Evolutionary conservation across 2,113 vertebrate genomes (phyloP).

Genomic region (Trematomus loennbergii): DNA sequence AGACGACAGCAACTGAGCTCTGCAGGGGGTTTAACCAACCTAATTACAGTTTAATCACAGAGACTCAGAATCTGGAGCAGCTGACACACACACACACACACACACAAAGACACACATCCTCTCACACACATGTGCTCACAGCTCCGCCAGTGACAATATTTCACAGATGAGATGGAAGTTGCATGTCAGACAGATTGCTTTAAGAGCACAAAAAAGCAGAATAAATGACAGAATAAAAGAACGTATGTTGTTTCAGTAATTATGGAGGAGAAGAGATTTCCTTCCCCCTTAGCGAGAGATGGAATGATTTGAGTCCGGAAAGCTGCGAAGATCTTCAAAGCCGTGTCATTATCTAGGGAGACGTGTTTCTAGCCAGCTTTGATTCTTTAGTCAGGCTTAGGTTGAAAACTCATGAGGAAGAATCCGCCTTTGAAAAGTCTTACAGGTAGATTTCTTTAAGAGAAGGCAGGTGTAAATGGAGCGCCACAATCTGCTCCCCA

Average conservation of each 20-base stretch:
- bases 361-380: constrained; percentile 43
- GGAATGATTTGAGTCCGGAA: constrained; percentile 63
- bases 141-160: constrained; percentile 61
- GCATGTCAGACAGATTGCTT: constrained; percentile 73
- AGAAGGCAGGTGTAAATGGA: constrained; percentile 32
- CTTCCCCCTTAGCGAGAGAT: constrained; percentile 29
- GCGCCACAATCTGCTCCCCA: constrained; percentile 21
- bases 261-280: constrained; percentile 62
- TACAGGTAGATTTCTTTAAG: constrained; percentile 49
- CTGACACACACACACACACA: constrained; percentile 47
- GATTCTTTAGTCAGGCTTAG: constrained; percentile 51
- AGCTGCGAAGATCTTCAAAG: constrained; percentile 67
- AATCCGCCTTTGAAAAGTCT: constrained; percentile 40
- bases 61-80: constrained; percentile 79
- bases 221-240: constrained; percentile 58
- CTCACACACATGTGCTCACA: constrained; percentile 41
- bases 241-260: constrained; percentile 72
- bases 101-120: constrained; percentile 38
- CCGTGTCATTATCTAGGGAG: constrained; percentile 57
- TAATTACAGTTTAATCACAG: constrained; percentile 86
- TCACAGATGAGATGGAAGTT: constrained; percentile 67
- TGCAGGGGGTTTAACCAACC: constrained; percentile 83
- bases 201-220: constrained; percentile 41
- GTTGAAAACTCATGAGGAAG: constrained; percentile 10
- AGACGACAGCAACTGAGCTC: constrained; percentile 72